Conservation (phyloP, 2,113 vertebrate genomes). For the Theristicus caerulescens region DNA sequence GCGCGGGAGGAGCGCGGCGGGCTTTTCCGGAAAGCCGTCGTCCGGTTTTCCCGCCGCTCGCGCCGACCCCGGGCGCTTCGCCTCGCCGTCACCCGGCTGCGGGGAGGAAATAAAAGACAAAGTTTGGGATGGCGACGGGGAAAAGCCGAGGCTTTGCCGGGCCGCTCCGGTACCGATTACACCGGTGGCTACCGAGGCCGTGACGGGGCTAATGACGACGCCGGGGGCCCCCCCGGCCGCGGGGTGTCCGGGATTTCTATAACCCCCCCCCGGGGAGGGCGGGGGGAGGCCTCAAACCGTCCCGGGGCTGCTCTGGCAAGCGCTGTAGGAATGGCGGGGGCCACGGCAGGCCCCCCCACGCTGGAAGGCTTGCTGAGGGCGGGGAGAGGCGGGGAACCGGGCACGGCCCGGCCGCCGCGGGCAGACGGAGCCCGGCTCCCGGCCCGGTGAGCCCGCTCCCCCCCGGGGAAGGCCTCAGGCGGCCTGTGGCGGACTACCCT, state of each 20-base stretch:
- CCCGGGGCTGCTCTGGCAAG: not conserved
- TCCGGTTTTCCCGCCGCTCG: too few species aligned
- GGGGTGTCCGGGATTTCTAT: not conserved
- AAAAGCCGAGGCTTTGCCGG: too few species aligned
- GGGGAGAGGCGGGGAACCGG: too few species aligned
- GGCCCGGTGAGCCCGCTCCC: too few species aligned
- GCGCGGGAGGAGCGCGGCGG: not conserved
- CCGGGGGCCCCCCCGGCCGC: not conserved
- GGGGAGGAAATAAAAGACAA: too few species aligned
- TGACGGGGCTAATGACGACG: too few species aligned
- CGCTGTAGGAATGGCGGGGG: not conserved
- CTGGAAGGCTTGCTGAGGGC: not conserved
- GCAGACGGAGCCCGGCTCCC: too few species aligned
- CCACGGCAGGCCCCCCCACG: not conserved
- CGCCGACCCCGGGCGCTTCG: not conserved
- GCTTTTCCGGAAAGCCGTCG: not conserved
- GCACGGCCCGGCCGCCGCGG: too few species aligned
- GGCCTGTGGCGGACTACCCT: not conserved
- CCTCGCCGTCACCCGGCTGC: too few species aligned
- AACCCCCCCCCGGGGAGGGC: not conserved
- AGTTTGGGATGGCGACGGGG: too few species aligned
- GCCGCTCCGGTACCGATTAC: too few species aligned
- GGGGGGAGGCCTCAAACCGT: conserved; percentile 17
- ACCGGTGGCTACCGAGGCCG: too few species aligned
- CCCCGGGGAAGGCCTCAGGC: not conserved